Base-by-base conservation (phyloP, 2,888 invertebrate genomes). In the Seira sanloemensis region DNA sequence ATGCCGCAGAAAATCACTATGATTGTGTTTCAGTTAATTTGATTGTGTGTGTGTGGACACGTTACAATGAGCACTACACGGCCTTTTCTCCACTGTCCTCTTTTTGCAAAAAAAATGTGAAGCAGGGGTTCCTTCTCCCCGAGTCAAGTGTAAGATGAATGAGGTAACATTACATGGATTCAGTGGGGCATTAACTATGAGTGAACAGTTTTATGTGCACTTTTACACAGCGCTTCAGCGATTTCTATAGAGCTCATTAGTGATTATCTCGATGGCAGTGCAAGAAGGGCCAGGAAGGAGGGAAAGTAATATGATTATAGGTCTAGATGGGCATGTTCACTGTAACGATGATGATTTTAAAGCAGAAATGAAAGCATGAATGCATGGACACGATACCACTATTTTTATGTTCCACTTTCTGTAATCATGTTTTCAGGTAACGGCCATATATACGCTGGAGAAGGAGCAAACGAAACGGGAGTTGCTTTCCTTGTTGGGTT, bases 41-140 rank as follows among this genome's bases (percentile, higher is more conserved):
- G 58, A 77, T 77, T 77, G 68, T 68, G 54, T 37, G n/a, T 65
- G 23, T 75, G 76, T 76, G 67, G n/a, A 19, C 25, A 76, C 16
- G 76, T 18, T 4, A 37, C 37, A 37, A 50, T 50, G 50, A 12
- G 50, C 50, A 50, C n/a, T 50, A 37, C 37, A 4, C 4, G 12
- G 4, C 5, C 12, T 37, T 37, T 37, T 12, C 37, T 37, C 37
- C 37, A 7, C 12, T 37, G 37, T 12, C n/a, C n/a, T n/a, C n/a
- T n/a, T n/a, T n/a, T n/a, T n/a, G n/a, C n/a, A n/a, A n/a, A n/a
- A n/a, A n/a, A n/a, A n/a, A n/a, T n/a, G n/a, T n/a, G n/a, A n/a
- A n/a, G n/a, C n/a, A n/a, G n/a, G n/a, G n/a, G n/a, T n/a, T n/a
- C n/a, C n/a, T n/a, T 37, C 12, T 37, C 37, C 37, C 37, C 5